phyloP scores from a whole-genome alignment of 37 sponge, comb jelly and placozoan species.

The Cladorhizidae sp. region DNA sequence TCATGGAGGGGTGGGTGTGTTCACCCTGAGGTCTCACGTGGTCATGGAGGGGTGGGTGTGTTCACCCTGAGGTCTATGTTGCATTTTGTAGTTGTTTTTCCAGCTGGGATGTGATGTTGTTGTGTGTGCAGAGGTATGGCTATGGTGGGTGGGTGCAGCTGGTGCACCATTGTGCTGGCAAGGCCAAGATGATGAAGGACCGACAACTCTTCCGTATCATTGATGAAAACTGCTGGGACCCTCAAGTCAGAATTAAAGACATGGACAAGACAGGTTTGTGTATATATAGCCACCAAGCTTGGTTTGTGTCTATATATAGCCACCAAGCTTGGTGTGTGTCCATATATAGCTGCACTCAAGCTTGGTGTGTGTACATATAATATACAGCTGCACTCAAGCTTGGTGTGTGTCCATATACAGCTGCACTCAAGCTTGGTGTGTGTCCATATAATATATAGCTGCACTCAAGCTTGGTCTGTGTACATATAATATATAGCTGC shows the following conservation, averaged over 20 bases:
- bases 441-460: neutral
- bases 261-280: conserved; percentile 85
- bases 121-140: conserved; percentile 67
- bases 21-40: too few species aligned
- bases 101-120: neutral
- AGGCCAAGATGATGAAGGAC: conserved; percentile 89
- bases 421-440: neutral
- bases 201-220: conserved; percentile 87
- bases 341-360: too few species aligned
- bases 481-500: too few species aligned
- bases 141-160: conserved; percentile 96
- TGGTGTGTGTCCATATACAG: neutral
- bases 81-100: too few species aligned
- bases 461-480: too few species aligned
- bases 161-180: conserved; percentile 89
- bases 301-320: too few species aligned
- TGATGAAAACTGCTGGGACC: conserved; percentile 88
- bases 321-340: too few species aligned
- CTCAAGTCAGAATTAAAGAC: conserved; percentile 71
- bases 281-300: too few species aligned
- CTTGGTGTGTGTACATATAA: too few species aligned
- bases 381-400: neutral
- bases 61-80: neutral
- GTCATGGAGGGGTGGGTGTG: too few species aligned
- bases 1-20: too few species aligned